These are phyloP conservation scores for Platyscapa corneri DNA, from an alignment of 1,140 invertebrate species.

Conservation along the genomic window DNA sequence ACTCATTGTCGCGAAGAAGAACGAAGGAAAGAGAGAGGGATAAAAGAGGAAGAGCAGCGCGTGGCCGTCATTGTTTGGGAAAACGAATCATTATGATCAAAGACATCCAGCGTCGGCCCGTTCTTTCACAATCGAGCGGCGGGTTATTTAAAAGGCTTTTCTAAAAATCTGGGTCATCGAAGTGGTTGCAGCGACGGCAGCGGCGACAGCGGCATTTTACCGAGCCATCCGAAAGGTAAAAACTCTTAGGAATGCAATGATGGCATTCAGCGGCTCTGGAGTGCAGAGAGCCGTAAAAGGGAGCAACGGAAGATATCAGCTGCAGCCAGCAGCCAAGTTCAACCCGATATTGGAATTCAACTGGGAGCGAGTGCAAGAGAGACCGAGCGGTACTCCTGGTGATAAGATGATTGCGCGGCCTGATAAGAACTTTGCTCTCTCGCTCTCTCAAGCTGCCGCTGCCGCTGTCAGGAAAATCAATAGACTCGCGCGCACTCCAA, in stretches of 20 bases:
- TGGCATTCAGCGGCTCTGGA: constrained; percentile 13
- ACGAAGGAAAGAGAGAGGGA: neutral
- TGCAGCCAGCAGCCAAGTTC: constrained; percentile 24
- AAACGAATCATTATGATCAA: constrained; percentile 13
- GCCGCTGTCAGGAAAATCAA: neutral
- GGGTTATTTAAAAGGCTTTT: constrained; percentile 37
- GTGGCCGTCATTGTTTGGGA: neutral
- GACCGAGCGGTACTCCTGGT: neutral
- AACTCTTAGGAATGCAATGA: constrained; percentile 18
- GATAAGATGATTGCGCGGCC: constrained; percentile 43
- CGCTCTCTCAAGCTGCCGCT: neutral
- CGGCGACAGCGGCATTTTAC: neutral
- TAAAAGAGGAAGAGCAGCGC: neutral
- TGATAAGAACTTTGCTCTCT: constrained; percentile 34
- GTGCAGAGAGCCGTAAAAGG: neutral
- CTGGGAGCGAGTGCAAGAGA: neutral
- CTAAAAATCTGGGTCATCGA: constrained; percentile 24
- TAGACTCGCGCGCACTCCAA: constrained; percentile 31
- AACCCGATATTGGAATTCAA: constrained; percentile 32
- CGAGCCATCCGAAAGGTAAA: neutral
- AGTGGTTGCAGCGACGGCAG: neutral
- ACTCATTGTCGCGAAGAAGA: neutral
- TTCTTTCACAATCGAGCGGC: neutral
- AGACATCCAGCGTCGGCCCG: neutral
- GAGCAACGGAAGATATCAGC: constrained; percentile 15